phyloP scores from a whole-genome alignment of 2,797 vertebrate genomes.

The Coranthus polyacanthus region DNA sequence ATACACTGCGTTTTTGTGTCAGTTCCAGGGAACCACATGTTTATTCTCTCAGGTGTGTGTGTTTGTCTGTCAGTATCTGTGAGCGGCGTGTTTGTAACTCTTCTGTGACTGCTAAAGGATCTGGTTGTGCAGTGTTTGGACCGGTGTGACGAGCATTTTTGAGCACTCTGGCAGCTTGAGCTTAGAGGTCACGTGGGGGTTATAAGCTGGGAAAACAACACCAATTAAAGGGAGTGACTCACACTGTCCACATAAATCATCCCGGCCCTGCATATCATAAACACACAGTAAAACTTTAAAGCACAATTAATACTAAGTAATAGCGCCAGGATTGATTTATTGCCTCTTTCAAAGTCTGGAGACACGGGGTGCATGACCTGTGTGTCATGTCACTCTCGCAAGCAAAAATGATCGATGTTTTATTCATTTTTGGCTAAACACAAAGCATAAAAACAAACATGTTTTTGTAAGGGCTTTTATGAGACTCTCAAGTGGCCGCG shows the following conservation, averaged over 20 bases:
- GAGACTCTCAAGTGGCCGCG: constrained; percentile 63
- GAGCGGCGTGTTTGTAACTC: constrained; percentile 12
- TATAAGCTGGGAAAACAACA: constrained; percentile 79
- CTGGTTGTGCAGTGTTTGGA: constrained; percentile 60
- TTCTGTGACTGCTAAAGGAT: constrained; percentile 46
- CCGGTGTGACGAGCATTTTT: constrained; percentile 40
- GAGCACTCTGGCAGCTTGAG: constrained; percentile 77
- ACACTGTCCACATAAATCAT: constrained; percentile 90
- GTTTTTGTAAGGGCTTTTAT: constrained; percentile 71
- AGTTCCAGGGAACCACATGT: constrained; percentile 46
- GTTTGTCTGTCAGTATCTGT: constrained; percentile 49
- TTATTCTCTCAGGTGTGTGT: constrained; percentile 46
- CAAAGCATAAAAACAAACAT: constrained; percentile 79
- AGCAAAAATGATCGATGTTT: constrained; percentile 84
- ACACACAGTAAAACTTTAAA: constrained; percentile 94
- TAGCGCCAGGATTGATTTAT: constrained; percentile 90
- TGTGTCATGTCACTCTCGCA: constrained; percentile 82
- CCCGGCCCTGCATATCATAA: constrained; percentile 87
- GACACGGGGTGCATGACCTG: constrained; percentile 82
- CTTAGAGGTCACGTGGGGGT: constrained; percentile 82
- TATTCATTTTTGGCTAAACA: constrained; percentile 73
- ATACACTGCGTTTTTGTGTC: constrained; percentile 28
- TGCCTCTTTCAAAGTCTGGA: constrained; percentile 80
- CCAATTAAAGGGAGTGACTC: constrained; percentile 89
- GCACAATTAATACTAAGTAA: constrained; percentile 92